Evolutionary conservation across 2,888 invertebrate genomes (phyloP), one percentile per base, ranked within the genome.

Genomic region (Scelioninae gen. 2): DNA sequence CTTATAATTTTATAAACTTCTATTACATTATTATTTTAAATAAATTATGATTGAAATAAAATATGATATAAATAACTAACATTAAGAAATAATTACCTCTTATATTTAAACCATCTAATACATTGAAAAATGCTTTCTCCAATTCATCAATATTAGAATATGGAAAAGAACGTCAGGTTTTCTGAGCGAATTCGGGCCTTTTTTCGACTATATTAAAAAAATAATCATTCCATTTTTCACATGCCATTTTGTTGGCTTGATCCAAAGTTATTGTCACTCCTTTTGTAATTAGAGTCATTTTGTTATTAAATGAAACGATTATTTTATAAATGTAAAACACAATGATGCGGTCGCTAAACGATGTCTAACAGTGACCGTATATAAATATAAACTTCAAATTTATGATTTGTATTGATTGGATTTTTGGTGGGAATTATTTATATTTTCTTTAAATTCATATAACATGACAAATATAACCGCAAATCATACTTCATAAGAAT

Each of bases 171-270:
- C 22, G 22, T 55, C 64, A 64, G 2, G 15, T 55, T 63, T 63
- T 63, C 3, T 45, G 33, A 7, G 35, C 63, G 7, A 53, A 33
- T 45, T 64, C 63, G 0, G 63, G 52, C 25, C 53, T 52, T 45
- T 64, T 52, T 33, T 64, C 63, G 10, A 64, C 25, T 13, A 64
- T 25, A 9, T 48, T n/a, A 4, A 10, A 2, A 35, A 64, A 25
- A 15, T 2, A 43, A 2, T 45, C 4, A 1, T 4, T 22, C 53
- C 52, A 64, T 9, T 33, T 53, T 0, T 64, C 41, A 15, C n/a
- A 22, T 9, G 28, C 4, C 31, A 63, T 25, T 9, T n/a, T 25
- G 4, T 48, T 60, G 2, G 11, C 9, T 5, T 46, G 11, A 9
- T 33, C 11, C 4, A 46, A 18, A 10, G 33, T 19, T 15, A 33